A percentile compares a stretch with the other conserved stretches of the same genome.
Evolutionary conservation across 2,888 invertebrate species (phyloP).

Genomic region (Watsonalla cultraria): DNA sequence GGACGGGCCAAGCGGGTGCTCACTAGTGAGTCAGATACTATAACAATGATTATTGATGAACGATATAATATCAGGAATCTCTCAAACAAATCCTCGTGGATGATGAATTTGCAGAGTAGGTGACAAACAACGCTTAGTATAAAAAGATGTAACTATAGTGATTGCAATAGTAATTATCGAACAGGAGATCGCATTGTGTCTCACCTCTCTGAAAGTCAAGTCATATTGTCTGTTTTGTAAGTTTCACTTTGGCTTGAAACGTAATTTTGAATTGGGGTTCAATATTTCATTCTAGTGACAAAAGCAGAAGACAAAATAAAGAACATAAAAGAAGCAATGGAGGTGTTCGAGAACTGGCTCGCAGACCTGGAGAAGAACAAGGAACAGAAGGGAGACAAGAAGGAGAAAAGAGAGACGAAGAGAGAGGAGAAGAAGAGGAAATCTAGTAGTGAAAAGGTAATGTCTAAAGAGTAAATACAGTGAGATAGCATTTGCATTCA

Average conservation of each 20-base stretch:
- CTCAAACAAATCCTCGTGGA: too few species aligned
- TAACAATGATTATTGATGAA: not conserved
- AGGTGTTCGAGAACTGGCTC: conserved; percentile 83
- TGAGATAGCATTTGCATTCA: too few species aligned
- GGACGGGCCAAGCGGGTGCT: conserved; percentile 48
- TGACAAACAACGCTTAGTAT: too few species aligned
- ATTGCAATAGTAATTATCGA: too few species aligned
- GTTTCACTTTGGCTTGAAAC: too few species aligned
- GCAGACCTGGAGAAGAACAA: conserved; percentile 67
- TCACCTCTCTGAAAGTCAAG: too few species aligned
- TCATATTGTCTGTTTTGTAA: too few species aligned
- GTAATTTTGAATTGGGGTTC: not conserved
- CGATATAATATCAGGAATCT: too few species aligned
- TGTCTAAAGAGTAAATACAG: too few species aligned
- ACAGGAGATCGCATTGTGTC: too few species aligned
- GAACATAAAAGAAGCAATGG: conserved; percentile 83
- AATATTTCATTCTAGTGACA: conserved; percentile 72
- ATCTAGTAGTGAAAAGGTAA: conserved; percentile 26
- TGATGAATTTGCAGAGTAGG: too few species aligned
- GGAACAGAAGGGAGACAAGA: conserved; percentile 44
- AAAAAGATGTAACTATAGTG: too few species aligned
- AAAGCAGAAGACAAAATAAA: conserved; percentile 84
- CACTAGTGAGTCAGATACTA: conserved; percentile 29
- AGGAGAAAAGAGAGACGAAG: conserved; percentile 34
- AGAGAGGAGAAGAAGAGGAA: conserved; percentile 27